phyloP scores from a whole-genome alignment of 2,888 invertebrate species.

The Nephrotoma guestfalica region DNA sequence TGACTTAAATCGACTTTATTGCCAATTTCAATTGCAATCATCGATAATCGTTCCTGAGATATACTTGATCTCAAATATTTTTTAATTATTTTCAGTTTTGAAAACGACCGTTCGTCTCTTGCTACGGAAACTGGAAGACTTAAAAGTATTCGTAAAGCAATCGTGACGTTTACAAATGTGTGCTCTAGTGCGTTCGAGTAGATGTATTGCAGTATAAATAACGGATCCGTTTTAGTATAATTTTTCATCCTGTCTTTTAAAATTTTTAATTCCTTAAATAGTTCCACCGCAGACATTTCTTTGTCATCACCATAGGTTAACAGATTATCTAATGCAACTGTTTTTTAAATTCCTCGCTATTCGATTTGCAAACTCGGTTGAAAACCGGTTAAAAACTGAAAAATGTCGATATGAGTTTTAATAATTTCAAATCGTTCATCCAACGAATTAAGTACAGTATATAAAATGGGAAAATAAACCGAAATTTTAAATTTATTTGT shows the following conservation, averaged over 20 bases:
- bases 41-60: background rate
- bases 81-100: background rate
- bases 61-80: background rate
- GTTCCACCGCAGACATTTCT: background rate
- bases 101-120: background rate
- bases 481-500: background rate
- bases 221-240: background rate
- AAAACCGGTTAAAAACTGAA: background rate
- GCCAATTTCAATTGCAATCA: background rate
- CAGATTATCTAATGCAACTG: background rate
- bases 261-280: background rate
- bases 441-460: background rate
- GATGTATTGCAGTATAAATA: background rate
- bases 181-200: background rate
- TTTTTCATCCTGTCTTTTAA: background rate
- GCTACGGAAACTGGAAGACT: background rate
- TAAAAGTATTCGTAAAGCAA: background rate
- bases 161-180: background rate
- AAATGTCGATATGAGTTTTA: background rate
- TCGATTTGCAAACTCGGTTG: background rate
- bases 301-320: background rate
- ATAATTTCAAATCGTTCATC: background rate
- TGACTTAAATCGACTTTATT: too few relatives aligned
- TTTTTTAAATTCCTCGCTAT: background rate
- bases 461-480: background rate